Base-by-base conservation (phyloP, 2,797 vertebrate species). In the Phataginus tricuspis region DNA sequence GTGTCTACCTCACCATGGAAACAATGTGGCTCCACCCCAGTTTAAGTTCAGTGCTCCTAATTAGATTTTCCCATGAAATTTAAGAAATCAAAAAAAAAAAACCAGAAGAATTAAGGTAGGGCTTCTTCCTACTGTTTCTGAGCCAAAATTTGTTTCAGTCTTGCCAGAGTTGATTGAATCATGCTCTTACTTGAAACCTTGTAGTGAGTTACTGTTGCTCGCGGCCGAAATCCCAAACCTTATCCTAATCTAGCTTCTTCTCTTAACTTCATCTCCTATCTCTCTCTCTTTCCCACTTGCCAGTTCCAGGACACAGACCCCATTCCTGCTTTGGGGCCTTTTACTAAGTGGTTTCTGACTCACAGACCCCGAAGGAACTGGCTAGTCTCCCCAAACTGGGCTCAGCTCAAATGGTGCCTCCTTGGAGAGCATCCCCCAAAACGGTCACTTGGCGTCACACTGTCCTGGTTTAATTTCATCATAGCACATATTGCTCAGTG, bases 131-230 rank as follows among this genome's bases (percentile, higher is more conserved):
- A 64, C 29, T 34, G 0, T 74, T 77, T 86, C 59, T n/a, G n/a
- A 78, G n/a, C 25, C 71, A 66, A 75, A 68, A 75, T 68, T 61
- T 63, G 69, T 79, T 86, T 84, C 55, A 25, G 39, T 69, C 66
- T 90, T 53, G 1, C 16, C 14, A 27, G 71, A 63, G 31, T 45
- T 77, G 42, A 88, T 69, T 45, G 68, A 53, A 34, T 59, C 25
- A 89, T 7, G 18, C 42, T 78, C 45, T 18, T 45, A 15, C 57
- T 59, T 49, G 86, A 88, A 75, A 79, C 15, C 11, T 4, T 74
- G 9, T 14, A 2, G 4, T 5, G 15, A 45, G 6, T 45, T 34
- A 18, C n/a, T 13, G 0, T 37, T 25, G 3, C 16, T 68, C 13
- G 34, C 37, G 29, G 39, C 45, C 15, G 25, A 21, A 34, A 10